A percentile compares a stretch with the other conserved stretches of the same genome.
Conservation (phyloP, 2,113 vertebrate genomes). For the Stigmatopora argus region DNA sequence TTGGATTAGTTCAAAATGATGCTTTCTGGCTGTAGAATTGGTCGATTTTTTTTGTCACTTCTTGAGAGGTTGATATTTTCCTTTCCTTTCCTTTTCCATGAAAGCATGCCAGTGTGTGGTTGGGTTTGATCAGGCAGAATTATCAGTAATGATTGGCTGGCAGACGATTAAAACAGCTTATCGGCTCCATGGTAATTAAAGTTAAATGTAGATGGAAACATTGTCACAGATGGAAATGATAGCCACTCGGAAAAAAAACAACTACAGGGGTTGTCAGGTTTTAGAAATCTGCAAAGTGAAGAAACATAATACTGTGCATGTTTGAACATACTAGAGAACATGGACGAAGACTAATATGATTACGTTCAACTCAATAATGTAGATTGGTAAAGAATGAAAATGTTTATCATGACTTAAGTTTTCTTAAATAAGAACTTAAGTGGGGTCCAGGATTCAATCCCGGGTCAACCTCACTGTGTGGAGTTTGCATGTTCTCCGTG, state of each 20-base stretch:
- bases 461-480: no score
- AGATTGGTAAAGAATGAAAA: no score
- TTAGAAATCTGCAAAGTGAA: neutral
- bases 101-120: slow-evolving; percentile 19
- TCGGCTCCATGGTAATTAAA: slow-evolving; percentile 41
- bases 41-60: no score
- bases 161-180: slow-evolving; percentile 34
- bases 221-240: slow-evolving; percentile 56
- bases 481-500: no score
- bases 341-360: neutral
- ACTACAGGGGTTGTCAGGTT: slow-evolving; percentile 25
- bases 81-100: slow-evolving; percentile 40
- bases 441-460: no score
- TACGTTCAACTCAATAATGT: neutral
- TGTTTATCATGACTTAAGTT: neutral
- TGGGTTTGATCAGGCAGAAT: slow-evolving; percentile 10
- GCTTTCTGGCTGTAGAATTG: no score
- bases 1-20: neutral
- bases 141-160: slow-evolving; percentile 18
- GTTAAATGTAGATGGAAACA: slow-evolving; percentile 35
- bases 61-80: no score
- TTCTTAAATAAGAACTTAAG: no score
- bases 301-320: neutral
- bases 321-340: neutral
- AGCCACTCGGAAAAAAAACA: slow-evolving; percentile 30